These are phyloP conservation scores for Sarcophaga peregrina DNA, from an alignment of 1,140 invertebrate species.

Conservation along the genomic window DNA sequence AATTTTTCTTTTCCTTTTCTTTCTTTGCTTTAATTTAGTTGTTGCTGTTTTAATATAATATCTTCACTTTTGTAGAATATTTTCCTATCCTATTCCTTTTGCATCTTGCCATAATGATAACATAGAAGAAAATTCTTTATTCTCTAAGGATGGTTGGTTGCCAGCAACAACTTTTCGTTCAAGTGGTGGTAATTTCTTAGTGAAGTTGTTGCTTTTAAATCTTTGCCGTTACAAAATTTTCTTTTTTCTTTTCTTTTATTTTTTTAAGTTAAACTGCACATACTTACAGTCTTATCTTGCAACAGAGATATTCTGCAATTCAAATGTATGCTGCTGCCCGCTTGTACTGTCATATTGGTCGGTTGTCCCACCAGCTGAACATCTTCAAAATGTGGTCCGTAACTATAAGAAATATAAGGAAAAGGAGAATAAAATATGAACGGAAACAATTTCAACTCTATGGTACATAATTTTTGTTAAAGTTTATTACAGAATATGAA, in stretches of 20 bases:
- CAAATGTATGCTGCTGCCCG: constrained; percentile 81
- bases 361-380: constrained; percentile 70
- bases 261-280: background rate
- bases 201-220: background rate
- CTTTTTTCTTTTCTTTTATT: background rate
- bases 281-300: constrained; percentile 86
- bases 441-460: background rate
- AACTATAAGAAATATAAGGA: constrained; percentile 62
- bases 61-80: background rate
- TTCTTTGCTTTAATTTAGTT: background rate
- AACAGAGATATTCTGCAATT: constrained; percentile 86
- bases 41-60: too few relatives aligned
- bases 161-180: background rate
- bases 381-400: constrained; percentile 78
- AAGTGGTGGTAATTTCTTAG: constrained; percentile 5
- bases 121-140: background rate
- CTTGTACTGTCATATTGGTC: constrained; percentile 82
- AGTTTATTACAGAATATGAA: constrained; percentile 5
- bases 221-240: background rate
- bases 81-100: constrained; percentile 1
- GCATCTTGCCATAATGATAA: background rate
- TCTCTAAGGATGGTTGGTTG: constrained; percentile 8
- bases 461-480: background rate
- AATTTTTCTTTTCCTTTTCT: background rate
- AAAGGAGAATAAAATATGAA: constrained; percentile 35